Evolutionary conservation across 2,888 invertebrate genomes (phyloP).

Genomic region (Heliconius ethilla): DNA sequence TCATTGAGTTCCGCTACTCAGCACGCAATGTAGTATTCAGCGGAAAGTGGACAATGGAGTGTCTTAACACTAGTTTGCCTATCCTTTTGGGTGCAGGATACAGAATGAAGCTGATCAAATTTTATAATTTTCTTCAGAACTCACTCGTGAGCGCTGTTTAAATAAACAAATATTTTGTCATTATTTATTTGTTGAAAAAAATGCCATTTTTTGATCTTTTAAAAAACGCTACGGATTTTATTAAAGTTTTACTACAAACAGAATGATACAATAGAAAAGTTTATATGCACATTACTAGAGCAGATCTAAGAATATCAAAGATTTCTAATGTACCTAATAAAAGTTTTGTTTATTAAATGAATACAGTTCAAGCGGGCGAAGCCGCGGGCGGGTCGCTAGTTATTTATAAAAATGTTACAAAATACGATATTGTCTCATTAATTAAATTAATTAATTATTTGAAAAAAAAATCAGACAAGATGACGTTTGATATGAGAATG

Average conservation of each 20-base stretch:
- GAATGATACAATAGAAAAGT: neutral
- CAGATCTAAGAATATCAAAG: neutral
- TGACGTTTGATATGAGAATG: neutral
- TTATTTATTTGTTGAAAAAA: neutral
- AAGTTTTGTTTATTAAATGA: too few relatives aligned
- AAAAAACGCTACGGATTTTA: neutral
- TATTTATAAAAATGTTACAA: neutral
- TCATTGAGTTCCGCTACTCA: too few relatives aligned
- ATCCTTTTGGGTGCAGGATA: too few relatives aligned
- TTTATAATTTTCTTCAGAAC: neutral
- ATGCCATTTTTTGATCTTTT: neutral
- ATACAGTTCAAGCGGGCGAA: too few relatives aligned
- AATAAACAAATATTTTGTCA: neutral
- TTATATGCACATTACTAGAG: neutral
- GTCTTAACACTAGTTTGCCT: neutral
- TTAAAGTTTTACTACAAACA: neutral
- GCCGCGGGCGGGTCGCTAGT: too few relatives aligned
- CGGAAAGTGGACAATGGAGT: too few relatives aligned
- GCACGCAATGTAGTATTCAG: too few relatives aligned
- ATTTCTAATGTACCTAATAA: too few relatives aligned
- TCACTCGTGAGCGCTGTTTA: too few relatives aligned
- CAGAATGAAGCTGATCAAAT: too few relatives aligned
- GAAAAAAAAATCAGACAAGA: neutral
- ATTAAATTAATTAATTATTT: neutral
- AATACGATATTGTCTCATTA: neutral